Evolutionary conservation across 1,140 invertebrate species (phyloP), one percentile per base, ranked within the genome.

Genomic region (Coboldia fuscipes): DNA sequence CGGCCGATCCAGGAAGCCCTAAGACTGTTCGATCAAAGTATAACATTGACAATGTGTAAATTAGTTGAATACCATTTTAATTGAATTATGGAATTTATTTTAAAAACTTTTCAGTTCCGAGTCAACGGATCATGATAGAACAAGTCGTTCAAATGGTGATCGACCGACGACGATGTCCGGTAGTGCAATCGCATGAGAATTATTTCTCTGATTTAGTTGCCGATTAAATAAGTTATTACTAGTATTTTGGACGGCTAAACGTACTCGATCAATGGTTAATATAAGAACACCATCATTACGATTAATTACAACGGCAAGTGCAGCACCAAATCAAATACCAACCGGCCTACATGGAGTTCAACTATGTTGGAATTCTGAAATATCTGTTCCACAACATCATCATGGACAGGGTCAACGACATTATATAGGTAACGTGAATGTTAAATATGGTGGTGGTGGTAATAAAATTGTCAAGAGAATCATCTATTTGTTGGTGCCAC

Each of bases 121-220:
- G 36, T 48, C 51, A 21, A 51, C 61, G 39, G 62, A 65, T 39
- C 63, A 62, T 46, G 62, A 65, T 41, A 61, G 63, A 39, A 60
- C 60, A 35, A 54, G 60, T 24, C 61, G 65, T 16, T 42, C 45
- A 42, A 51, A 42, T 49, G 48, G 64, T 57, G 39, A 62, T 44
- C 64, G 62, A 46, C 56, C 62, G 34, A 70, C 68, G 40, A 72
- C 68, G 36, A 70, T 70, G 67, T 71, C 68, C 41, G 68, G 68
- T 36, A 70, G 62, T 57, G 69, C 68, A 45, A 70, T 72, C 58
- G 68, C 68, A 62, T 72, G 68, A 70, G 51, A 54, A 52, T 54
- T 54, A 52, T 54, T 54, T 54, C 51, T 54, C 49, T 54, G 51
- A 54, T 54, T 54, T 54, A 54, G 51, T 54, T 54, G 41, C 41